Evolutionary conservation across 2,888 invertebrate genomes (phyloP).

Genomic region (Elysia crispata): DNA sequence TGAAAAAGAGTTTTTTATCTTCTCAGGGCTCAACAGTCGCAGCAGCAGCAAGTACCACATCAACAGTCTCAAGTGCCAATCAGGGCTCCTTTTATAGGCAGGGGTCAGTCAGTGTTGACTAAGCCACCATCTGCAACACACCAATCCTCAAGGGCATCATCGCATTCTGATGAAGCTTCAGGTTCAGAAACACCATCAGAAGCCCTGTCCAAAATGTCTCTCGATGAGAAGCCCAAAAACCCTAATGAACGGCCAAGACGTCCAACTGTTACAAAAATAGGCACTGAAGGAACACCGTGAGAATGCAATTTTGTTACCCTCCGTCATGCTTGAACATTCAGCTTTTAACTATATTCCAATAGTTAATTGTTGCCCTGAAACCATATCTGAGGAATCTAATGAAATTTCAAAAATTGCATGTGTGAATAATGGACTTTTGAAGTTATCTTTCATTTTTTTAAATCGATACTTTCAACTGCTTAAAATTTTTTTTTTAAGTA

Average conservation of each 20-base stretch:
- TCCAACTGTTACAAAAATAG: conserved; percentile 38
- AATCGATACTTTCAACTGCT: too few species aligned
- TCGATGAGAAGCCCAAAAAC: neutral
- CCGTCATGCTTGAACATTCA: neutral
- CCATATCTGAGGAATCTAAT: too few species aligned
- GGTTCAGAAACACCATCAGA: conserved; percentile 3
- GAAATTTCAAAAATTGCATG: too few species aligned
- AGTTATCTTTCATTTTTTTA: too few species aligned
- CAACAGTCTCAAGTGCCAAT: neutral
- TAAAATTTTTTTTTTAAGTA: too few species aligned
- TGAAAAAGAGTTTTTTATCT: neutral
- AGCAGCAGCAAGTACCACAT: neutral
- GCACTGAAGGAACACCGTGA: conserved; percentile 40
- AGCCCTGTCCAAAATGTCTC: conserved; percentile 2
- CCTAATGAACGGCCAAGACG: conserved; percentile 7
- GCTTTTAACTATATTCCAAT: too few species aligned
- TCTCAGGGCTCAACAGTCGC: neutral
- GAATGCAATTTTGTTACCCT: neutral
- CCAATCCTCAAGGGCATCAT: neutral
- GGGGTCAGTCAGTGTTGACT: neutral
- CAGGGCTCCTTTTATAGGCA: neutral
- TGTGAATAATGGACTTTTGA: too few species aligned
- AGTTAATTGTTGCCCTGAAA: too few species aligned
- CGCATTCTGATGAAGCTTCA: neutral
- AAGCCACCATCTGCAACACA: neutral